These are phyloP conservation scores for Otolemur crassicaudatus DNA, from an alignment of 2,797 vertebrate genomes.

Conservation along the genomic window DNA sequence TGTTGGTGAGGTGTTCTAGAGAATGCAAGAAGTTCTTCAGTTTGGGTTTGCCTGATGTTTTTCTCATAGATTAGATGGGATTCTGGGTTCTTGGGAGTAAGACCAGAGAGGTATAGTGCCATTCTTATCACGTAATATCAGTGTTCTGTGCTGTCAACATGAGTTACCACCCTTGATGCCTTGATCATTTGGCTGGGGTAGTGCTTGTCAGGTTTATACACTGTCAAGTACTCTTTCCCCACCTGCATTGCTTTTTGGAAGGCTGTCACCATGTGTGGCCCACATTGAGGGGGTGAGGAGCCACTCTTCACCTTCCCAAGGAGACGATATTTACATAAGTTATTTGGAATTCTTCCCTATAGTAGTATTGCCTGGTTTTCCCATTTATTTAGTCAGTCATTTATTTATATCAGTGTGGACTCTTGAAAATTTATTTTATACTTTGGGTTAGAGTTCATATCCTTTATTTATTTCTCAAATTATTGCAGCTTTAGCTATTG, in stretches of 20 bases:
- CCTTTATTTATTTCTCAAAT: background rate
- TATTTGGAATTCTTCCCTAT: background rate
- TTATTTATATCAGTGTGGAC: background rate
- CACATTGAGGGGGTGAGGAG: background rate
- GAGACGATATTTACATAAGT: background rate
- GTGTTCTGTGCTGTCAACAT: rapidly evolving
- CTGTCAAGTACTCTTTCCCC: background rate
- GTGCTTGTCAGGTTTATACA: background rate
- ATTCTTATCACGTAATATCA: background rate
- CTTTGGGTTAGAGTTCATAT: background rate
- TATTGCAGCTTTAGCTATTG: background rate
- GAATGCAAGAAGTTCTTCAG: background rate
- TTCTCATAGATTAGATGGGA: background rate
- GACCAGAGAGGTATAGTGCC: background rate
- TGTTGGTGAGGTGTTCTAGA: background rate
- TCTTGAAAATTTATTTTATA: background rate
- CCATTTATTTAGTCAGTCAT: background rate
- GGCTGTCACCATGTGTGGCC: background rate
- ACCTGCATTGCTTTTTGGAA: background rate
- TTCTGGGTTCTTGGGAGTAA: background rate
- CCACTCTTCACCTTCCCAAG: background rate
- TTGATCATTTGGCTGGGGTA: background rate
- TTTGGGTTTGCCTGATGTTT: slow-evolving; percentile 27
- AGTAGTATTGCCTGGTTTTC: background rate
- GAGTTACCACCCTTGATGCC: background rate